phyloP scores from a whole-genome alignment of 2,888 invertebrate species.

The Pachycephus smyrnensis region DNA sequence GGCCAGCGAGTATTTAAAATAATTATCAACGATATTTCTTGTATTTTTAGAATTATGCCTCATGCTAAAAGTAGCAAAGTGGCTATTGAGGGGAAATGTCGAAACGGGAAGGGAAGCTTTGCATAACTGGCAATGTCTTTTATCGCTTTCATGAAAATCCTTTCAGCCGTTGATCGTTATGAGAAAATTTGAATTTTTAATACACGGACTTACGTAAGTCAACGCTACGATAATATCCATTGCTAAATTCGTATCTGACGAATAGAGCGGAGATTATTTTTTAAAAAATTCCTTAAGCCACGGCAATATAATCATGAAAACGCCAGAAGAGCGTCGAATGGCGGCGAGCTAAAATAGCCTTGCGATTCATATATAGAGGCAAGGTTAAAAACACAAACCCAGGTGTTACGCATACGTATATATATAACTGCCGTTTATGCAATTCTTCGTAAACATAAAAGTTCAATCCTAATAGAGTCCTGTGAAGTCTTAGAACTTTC shows the following conservation, averaged over 20 bases:
- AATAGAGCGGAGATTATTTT: background rate
- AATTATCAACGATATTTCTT: conserved; percentile 26
- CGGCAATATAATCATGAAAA: background rate
- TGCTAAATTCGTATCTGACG: background rate
- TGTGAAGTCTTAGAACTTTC: background rate
- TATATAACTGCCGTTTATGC: conserved; percentile 26
- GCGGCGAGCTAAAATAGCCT: background rate
- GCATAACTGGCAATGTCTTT: background rate
- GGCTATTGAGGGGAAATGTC: background rate
- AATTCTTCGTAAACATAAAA: conserved; percentile 13
- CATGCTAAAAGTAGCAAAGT: background rate
- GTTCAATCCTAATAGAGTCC: background rate
- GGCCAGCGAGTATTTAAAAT: conserved; percentile 23
- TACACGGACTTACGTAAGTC: background rate
- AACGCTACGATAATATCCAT: background rate
- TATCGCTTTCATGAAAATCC: background rate
- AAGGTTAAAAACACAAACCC: conserved; percentile 37
- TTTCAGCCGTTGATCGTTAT: background rate
- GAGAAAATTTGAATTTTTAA: background rate
- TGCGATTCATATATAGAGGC: conserved; percentile 13
- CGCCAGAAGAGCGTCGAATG: background rate
- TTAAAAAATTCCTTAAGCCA: background rate
- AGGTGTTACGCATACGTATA: conserved; percentile 30
- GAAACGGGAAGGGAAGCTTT: background rate
- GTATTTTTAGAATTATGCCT: conserved; percentile 17